Percentiles rank a stretch among this genome's conserved stretches.
Conservation (phyloP, 2,113 vertebrate species). For the Tragelaphus strepsiceros region DNA sequence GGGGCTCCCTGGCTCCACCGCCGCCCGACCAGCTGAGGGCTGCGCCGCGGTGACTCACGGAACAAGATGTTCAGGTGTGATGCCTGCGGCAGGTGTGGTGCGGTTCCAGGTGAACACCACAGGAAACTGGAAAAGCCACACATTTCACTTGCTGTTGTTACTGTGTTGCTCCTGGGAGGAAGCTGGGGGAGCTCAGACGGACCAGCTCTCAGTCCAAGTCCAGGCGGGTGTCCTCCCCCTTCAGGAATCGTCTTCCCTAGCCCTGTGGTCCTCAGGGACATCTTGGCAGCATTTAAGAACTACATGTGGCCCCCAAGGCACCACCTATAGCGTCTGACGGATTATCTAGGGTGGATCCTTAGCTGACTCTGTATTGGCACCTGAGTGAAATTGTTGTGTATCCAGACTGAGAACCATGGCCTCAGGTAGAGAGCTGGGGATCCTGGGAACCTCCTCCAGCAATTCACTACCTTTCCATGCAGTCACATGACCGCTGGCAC, state of each 20-base stretch:
- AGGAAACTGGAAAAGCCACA: background rate
- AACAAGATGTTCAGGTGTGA: background rate
- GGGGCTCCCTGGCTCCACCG: background rate
- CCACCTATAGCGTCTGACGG: background rate
- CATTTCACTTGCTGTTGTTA: background rate
- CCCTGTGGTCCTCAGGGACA: background rate
- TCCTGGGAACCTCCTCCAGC: accelerated
- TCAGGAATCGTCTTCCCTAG: background rate
- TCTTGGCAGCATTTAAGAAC: background rate
- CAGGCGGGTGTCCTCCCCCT: background rate
- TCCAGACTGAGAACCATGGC: background rate
- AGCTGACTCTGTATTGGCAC: background rate
- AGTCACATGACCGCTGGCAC: background rate
- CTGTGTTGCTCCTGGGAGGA: background rate
- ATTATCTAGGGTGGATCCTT: background rate
- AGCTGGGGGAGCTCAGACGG: background rate
- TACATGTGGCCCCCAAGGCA: background rate
- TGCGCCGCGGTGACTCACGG: accelerated
- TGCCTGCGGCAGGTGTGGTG: background rate
- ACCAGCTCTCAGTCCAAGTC: background rate
- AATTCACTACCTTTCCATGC: no score
- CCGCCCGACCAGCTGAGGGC: background rate
- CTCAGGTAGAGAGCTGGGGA: background rate
- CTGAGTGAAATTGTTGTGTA: no score
- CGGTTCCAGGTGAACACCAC: background rate